These are phyloP conservation scores for Harmothoe impar DNA, from an alignment of 2,888 invertebrate genomes.

Conservation along the genomic window DNA sequence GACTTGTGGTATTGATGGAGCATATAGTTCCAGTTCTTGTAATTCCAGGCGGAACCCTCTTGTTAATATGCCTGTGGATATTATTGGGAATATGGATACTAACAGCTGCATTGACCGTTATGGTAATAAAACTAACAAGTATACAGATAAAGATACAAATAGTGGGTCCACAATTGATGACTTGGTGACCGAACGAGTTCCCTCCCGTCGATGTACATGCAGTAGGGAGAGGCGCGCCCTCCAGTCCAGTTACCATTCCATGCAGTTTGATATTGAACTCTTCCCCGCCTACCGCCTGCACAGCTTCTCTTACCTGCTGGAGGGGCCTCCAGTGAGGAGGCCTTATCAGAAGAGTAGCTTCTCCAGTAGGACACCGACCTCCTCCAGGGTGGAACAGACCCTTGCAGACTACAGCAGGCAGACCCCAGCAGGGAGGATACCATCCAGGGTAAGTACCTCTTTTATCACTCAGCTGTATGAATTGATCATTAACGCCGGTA, in stretches of 20 bases:
- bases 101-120: no score
- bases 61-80: no score
- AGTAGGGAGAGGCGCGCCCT: slow-evolving; percentile 22
- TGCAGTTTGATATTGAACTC: slow-evolving; percentile 6
- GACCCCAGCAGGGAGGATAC: not conserved
- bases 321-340: not conserved
- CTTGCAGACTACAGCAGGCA: not conserved
- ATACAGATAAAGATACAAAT: no score
- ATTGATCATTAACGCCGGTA: no score
- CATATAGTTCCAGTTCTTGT: no score
- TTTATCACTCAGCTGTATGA: not conserved
- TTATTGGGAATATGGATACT: no score
- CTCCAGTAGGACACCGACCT: no score
- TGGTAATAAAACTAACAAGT: no score
- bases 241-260: slow-evolving; percentile 38
- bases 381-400: not conserved
- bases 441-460: not conserved
- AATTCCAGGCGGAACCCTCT: no score
- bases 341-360: not conserved
- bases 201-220: slow-evolving; percentile 4
- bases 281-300: not conserved
- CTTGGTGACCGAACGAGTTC: no score
- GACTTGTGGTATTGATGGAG: no score
- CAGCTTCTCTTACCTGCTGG: slow-evolving; percentile 51
- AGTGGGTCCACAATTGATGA: no score